Evolutionary conservation across 2,797 vertebrate species (phyloP).

Genomic region (Mus spretus): DNA sequence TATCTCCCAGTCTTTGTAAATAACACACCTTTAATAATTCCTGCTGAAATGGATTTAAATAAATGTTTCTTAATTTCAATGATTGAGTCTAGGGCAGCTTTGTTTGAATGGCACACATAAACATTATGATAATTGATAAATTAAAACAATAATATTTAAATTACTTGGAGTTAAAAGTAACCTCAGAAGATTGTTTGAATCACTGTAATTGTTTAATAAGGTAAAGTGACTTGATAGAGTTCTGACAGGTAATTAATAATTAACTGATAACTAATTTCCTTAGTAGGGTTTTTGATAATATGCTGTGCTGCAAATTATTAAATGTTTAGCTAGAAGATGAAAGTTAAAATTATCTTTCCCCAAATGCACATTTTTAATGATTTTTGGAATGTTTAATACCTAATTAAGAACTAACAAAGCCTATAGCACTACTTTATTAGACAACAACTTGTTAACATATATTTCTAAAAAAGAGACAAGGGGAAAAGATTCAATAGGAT

Average conservation of each 20-base stretch:
- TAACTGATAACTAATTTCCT: slow-evolving; percentile 44
- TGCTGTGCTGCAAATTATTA: not conserved
- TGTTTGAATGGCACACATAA: not conserved
- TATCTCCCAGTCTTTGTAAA: not conserved
- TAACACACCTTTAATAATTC: not conserved
- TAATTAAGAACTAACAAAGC: not conserved
- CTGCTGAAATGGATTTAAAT: not conserved
- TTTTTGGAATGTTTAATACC: not conserved
- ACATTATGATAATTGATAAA: slow-evolving; percentile 9
- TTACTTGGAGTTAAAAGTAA: not conserved
- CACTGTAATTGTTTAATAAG: not conserved
- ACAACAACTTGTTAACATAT: slow-evolving; percentile 1
- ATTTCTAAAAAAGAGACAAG: not conserved
- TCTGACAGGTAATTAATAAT: slow-evolving; percentile 26
- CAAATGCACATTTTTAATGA: slow-evolving; percentile 31
- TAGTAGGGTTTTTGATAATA: not conserved
- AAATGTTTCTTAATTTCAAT: slow-evolving; percentile 1
- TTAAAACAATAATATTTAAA: not conserved
- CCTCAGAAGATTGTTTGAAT: not conserved
- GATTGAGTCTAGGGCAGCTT: not conserved
- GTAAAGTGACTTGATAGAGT: not conserved
- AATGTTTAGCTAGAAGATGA: not conserved
- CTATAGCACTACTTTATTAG: not conserved
- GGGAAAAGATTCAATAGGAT: not conserved
- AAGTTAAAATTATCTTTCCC: slow-evolving; percentile 43